Conservation (phyloP, 2,888 invertebrate genomes). For the Lathronympha strigana region DNA sequence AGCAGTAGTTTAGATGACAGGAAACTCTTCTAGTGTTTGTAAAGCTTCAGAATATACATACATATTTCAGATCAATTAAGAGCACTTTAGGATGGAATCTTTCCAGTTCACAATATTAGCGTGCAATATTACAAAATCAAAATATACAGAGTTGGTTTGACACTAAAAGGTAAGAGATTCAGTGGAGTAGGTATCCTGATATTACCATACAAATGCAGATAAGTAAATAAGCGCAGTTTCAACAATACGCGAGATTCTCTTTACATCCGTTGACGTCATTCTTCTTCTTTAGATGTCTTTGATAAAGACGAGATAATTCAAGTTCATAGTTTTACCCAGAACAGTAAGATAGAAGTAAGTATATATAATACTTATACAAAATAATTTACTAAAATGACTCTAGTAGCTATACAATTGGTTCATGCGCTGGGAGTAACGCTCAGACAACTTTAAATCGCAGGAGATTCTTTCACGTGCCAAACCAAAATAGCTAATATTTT, state of each 20-base stretch:
- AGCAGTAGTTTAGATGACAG: constrained; percentile 59
- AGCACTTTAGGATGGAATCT: constrained; percentile 84
- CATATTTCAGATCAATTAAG: constrained; percentile 76
- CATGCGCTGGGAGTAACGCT: background rate
- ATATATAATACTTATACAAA: background rate
- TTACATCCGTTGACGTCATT: background rate
- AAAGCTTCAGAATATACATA: constrained; percentile 66
- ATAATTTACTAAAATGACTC: background rate
- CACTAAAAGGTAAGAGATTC: constrained; percentile 49
- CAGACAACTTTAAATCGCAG: constrained; percentile 8
- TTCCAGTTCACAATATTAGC: constrained; percentile 68
- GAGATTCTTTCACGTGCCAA: constrained; percentile 70
- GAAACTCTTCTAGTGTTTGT: constrained; percentile 53
- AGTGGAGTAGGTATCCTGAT: background rate
- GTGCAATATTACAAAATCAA: constrained; percentile 62
- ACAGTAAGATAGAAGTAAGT: background rate
- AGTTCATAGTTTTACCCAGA: background rate
- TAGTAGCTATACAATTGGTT: background rate
- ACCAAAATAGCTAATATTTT: constrained; percentile 70
- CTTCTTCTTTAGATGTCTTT: background rate
- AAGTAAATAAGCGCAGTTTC: constrained; percentile 11
- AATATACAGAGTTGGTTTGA: constrained; percentile 63
- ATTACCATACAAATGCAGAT: constrained; percentile 8
- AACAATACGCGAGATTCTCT: background rate
- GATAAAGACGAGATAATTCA: background rate